Evolutionary conservation across 2,113 vertebrate species (phyloP), one percentile per base, ranked within the genome.

Genomic region (Eubucco bourcierii): DNA sequence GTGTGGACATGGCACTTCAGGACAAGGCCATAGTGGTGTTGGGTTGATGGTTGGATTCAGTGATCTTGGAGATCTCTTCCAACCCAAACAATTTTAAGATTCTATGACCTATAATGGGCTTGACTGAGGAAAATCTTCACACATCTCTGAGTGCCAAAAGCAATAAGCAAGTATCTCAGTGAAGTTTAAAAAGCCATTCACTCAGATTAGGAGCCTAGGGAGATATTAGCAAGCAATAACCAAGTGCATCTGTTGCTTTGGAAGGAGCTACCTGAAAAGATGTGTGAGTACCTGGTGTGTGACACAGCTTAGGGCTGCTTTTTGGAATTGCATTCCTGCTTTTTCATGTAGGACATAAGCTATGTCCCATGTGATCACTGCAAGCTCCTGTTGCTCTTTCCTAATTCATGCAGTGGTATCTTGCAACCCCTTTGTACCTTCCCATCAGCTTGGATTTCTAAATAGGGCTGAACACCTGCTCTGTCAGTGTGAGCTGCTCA

Each of bases 401-500:
- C 52, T 79, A 58, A 84, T 93, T 90, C 61, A 66, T 1, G 2
- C 12, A 13, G 47, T 28, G 47, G 73, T 94, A n/a, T 86, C 19
- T 74, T 83, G 75, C 65, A 95, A 52, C 29, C 33, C 20, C 5
- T 4, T 67, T 66, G 44, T 59, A 61, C 83, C 47, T 65, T 85
- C 74, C 15, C 34, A 41, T 56, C 67, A 23, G 23, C 46, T 70
- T 84, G 61, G 80, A 23, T 74, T 82, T 94, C 95, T 90, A 82
- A 95, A 77, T 56, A 79, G 72, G 58, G 75, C 18, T n/a, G 50
- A 61, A 47, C n/a, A 64, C 85, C 56, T 83, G 44, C 79, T 97
- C 87, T 93, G 91, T 24, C 70, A 79, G 44, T 79, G 34, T 34
- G 77, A 87, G 59, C 64, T 37, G 55, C 28, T 52, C n/a, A 34